Evolutionary conservation across 1,140 invertebrate genomes (phyloP).

Genomic region (Arctopsyche grandis): DNA sequence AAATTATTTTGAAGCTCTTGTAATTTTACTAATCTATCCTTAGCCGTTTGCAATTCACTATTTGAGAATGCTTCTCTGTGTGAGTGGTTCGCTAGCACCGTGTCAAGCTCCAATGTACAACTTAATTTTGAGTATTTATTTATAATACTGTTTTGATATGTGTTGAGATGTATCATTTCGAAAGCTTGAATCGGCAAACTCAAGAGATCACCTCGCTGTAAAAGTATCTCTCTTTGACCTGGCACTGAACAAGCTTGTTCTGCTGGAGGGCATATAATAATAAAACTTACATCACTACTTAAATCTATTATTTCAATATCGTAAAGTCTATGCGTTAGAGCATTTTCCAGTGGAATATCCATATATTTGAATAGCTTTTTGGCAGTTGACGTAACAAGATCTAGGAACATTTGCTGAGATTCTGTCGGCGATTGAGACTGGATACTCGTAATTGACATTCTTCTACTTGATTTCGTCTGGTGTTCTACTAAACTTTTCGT

Average conservation of each 20-base stretch:
- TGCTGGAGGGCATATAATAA: conserved; percentile 88
- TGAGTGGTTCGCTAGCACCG: conserved; percentile 89
- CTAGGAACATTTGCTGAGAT: conserved; percentile 82
- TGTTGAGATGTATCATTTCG: conserved; percentile 93
- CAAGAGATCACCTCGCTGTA: conserved; percentile 82
- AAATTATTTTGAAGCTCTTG: conserved; percentile 84
- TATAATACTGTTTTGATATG: conserved; percentile 90
- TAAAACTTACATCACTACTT: conserved; percentile 85
- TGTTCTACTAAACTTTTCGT: conserved; percentile 56
- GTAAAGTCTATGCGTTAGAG: conserved; percentile 81
- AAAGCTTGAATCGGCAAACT: conserved; percentile 86
- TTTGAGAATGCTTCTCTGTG: conserved; percentile 94
- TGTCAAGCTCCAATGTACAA: conserved; percentile 92
- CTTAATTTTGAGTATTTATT: conserved; percentile 90
- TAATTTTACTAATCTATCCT: conserved; percentile 82
- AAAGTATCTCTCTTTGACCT: conserved; percentile 82
- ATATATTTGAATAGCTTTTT: conserved; percentile 81
- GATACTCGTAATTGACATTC: conserved; percentile 63
- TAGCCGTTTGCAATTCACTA: conserved; percentile 84
- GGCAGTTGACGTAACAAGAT: conserved; percentile 76
- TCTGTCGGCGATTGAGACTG: conserved; percentile 70
- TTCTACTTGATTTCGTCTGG: conserved; percentile 65
- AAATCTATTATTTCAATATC: conserved; percentile 93
- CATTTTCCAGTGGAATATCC: conserved; percentile 77
- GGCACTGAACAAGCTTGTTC: conserved; percentile 92